phyloP scores from a whole-genome alignment of 2,797 vertebrate genomes.

The Garrulus glandarius region DNA sequence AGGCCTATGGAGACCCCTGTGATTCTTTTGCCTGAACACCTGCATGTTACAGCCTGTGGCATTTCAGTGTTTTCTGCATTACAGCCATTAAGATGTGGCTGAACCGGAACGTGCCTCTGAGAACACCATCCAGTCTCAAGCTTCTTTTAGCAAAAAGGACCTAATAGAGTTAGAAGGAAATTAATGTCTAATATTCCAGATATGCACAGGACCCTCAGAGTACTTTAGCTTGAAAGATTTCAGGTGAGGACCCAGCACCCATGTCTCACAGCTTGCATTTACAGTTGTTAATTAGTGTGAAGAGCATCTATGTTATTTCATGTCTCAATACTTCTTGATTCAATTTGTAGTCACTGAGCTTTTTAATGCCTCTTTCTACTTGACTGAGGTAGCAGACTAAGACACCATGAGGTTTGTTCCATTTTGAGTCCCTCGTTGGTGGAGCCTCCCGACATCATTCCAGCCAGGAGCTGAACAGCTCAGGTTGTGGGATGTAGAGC shows the following conservation, averaged over 20 bases:
- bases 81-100: neutral
- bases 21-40: slow-evolving; percentile 31
- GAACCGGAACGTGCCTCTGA: neutral
- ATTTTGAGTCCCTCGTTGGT: fast-evolving
- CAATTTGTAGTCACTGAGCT: neutral
- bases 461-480: neutral
- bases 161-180: neutral
- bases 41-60: neutral
- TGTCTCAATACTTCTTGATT: neutral
- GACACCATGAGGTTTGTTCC: neutral
- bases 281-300: neutral
- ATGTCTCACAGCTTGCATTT: neutral
- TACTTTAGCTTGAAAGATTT: neutral
- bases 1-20: neutral
- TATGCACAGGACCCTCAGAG: neutral
- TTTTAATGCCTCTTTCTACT: neutral
- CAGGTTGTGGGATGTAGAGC: neutral
- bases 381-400: neutral
- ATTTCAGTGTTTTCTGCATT: neutral
- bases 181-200: neutral
- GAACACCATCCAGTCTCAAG: neutral
- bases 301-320: neutral
- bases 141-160: neutral
- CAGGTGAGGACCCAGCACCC: neutral
- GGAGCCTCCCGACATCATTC: neutral